Conservation (phyloP, 2,888 invertebrate genomes). For the Melitaea athalia region DNA sequence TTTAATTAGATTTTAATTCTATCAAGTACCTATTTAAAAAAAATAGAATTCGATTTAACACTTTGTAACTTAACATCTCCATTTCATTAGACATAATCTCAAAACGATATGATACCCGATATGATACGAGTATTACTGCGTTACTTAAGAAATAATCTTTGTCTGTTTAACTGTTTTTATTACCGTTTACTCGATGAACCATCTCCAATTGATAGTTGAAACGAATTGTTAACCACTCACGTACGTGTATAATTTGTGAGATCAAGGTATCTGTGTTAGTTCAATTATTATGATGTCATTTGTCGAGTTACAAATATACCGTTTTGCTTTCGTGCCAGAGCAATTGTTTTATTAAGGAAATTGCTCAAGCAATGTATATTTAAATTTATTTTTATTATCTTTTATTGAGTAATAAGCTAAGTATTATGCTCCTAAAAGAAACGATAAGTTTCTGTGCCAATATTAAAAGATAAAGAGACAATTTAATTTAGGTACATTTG, state of each 20-base stretch:
- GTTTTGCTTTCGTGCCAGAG: not conserved
- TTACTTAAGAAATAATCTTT: not conserved
- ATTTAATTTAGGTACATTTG: no score
- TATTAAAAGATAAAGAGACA: not conserved
- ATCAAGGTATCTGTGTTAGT: slow-evolving; percentile 9
- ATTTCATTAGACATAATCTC: no score
- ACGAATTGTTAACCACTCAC: slow-evolving; percentile 5
- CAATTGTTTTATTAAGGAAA: no score
- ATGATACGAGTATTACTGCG: not conserved
- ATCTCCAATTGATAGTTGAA: slow-evolving; percentile 3
- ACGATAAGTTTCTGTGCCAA: not conserved
- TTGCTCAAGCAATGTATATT: no score
- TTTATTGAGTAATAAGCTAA: no score
- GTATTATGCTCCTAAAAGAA: no score
- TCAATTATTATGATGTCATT: slow-evolving; percentile 17
- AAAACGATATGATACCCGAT: no score
- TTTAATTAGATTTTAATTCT: no score
- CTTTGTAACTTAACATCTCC: no score
- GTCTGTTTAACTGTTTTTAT: not conserved
- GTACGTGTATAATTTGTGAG: slow-evolving; percentile 3
- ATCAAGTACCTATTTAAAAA: no score
- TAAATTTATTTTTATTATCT: no score
- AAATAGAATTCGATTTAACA: no score
- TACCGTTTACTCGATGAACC: not conserved
- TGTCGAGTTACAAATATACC: not conserved